Evolutionary conservation across 2,113 vertebrate species (phyloP), one percentile per base, ranked within the genome.

Genomic region (Cygnus buccinator): DNA sequence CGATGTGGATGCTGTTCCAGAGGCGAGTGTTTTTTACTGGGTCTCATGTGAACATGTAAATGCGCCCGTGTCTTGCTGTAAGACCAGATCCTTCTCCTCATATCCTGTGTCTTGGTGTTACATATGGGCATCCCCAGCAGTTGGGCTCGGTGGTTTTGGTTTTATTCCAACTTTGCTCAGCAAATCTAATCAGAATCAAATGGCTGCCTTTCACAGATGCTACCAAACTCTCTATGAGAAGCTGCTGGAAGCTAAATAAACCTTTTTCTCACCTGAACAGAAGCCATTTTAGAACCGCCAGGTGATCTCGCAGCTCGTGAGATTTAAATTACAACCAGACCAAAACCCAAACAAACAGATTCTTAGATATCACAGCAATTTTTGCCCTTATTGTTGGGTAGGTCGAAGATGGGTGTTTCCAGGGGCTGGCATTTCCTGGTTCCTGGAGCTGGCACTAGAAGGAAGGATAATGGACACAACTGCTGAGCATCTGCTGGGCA

Each of bases 171-270:
- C n/a, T 91, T 66, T 81, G 82, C 90, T 91, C 33, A 50, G 78
- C 55, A 90, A 91, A 86, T 22, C 91, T 90, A 91, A 90, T 94
- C 88, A 90, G 85, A 94, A 62, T 68, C 68, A 86, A 92, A 86
- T 58, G 20, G 5, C 71, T 79, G 88, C 66, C 72, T 95, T 74
- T 88, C 52, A 28, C 88, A 91, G 93, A 90, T 88, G 93, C 72
- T 96, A 13, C 90, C 61, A 61, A 63, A 3, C 91, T 91, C 72
- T 65, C 11, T 2, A 18, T 6, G 55, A 88, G 75, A 63, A 95
- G 67, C 84, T 76, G 77, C 67, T 82, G 83, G 90, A 68, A 93
- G 88, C 84, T 63, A 88, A 93, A 91, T 62, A 65, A 93, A 63
- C 57, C 39, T 78, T 71, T 80, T 95, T 81, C 85, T 95, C 46